Evolutionary conservation across 2,888 invertebrate genomes (phyloP).

Genomic region (Pegoplata infirma): DNA sequence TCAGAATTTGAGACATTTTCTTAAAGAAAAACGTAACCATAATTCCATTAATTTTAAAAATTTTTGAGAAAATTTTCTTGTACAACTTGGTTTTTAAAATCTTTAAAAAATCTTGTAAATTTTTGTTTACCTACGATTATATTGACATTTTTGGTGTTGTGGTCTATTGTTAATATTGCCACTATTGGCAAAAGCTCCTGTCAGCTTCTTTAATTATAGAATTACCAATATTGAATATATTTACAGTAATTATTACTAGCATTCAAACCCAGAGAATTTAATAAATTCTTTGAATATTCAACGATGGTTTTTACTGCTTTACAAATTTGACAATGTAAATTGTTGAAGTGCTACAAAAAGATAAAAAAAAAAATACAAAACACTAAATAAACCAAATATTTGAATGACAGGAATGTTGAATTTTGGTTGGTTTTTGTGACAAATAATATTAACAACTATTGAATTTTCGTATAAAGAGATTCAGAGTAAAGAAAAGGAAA

Average conservation of each 20-base stretch:
- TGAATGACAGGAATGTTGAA: too few species aligned
- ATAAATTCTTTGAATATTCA: constrained; percentile 23
- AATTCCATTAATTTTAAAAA: too few species aligned
- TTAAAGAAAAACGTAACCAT: too few species aligned
- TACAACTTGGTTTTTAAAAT: too few species aligned
- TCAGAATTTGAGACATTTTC: too few species aligned
- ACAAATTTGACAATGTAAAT: constrained; percentile 8
- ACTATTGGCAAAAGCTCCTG: neutral
- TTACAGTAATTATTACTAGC: neutral
- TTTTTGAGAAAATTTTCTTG: too few species aligned
- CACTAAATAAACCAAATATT: too few species aligned
- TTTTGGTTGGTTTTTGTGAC: neutral
- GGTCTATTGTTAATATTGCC: neutral
- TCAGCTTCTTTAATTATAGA: neutral
- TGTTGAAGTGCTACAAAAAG: neutral
- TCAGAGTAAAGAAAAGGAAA: too few species aligned
- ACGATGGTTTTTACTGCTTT: neutral
- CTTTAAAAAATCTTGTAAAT: too few species aligned
- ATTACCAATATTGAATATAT: neutral
- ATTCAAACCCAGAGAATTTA: neutral
- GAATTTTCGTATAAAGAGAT: too few species aligned
- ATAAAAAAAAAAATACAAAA: too few species aligned
- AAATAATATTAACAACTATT: neutral
- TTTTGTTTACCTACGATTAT: neutral
- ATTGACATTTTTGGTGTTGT: neutral